Evolutionary conservation across 1,140 invertebrate genomes (phyloP), one percentile per base, ranked within the genome.

Genomic region (Philopotamus ludificatus): DNA sequence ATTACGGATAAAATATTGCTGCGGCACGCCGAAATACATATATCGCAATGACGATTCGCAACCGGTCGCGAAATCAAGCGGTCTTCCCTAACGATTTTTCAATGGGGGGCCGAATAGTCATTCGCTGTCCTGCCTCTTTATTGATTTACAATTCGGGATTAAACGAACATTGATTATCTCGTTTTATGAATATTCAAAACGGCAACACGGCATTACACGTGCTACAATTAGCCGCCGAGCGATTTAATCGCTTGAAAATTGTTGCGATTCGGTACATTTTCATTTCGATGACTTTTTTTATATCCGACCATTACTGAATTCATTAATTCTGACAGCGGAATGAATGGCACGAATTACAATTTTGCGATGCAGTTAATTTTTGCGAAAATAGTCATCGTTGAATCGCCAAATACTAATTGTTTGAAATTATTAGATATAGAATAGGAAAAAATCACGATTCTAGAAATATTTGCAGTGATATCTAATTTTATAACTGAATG

Each of bases 1-100:
- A 54, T 54, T 54, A 54, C 28, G 51, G 20, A n/a, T 54, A 25
- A 54, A 54, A 54, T 54, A 54, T 54, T 54, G 51, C 21, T 25
- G 23, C 51, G 22, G 51, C 22, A 23, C 22, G 3, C n/a, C 28
- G 51, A 54, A 54, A 54, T 54, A 54, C n/a, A n/a, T n/a, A n/a
- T n/a, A n/a, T 54, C 15, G 22, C 21, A 54, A 54, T 25, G 51
- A 54, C 51, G 23, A 23, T 54, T 54, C n/a, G 22, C 22, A 12
- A 21, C 22, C 12, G 15, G 7, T 20, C 44, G 18, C n/a, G 18
- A 15, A 47, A 15, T 47, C 10, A 20, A 16, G 44, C n/a, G n/a
- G 44, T 8, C 44, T 12, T 47, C 18, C 44, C 10, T 12, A n/a
- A n/a, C n/a, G n/a, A 34, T 34, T 47, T 47, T 47, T 47, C 15